Evolutionary conservation across 2,113 vertebrate species (phyloP), one percentile per base, ranked within the genome.

Genomic region (Tetrao urogallus): DNA sequence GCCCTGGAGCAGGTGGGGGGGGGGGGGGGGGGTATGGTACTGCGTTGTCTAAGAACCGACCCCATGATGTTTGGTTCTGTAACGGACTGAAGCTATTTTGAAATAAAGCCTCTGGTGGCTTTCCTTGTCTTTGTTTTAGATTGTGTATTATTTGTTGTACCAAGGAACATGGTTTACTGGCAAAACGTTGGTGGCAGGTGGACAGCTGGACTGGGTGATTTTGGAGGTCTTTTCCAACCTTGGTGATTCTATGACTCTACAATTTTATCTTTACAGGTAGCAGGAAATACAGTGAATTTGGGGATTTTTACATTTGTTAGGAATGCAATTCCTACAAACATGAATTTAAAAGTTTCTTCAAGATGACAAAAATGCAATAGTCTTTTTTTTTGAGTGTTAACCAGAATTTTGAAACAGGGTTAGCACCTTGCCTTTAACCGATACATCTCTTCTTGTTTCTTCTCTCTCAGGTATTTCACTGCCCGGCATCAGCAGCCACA

Each of bases 11-110:
- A 56, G 43, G 61, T 24, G 69, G 42, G 79, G 34, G 11, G 22
- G 21, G 11, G 21, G 21, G 17, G 19, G 20, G 45, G 5, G 32
- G 2, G 67, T 25, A 30, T 45, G 67, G 6, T 6, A 0, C 1
- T 4, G 9, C 42, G 83, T 48, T 32, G 52, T 34, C 42, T 40
- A 71, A 67, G 20, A 90, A 36, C 24, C 65, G 73, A 7, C 18
- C 66, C 21, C 77, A 20, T 10, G 25, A n/a, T 48, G 30, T 32
- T 32, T 56, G 45, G 17, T 48, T 54, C 56, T 38, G n/a, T 45
- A 65, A 82, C 90, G 30, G 30, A 73, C 7, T 14, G 45, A 82
- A 86, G 18, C 14, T 63, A 5, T 50, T 34, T 87, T 80, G 60
- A 92, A 86, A 71, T 14, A 63, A 64, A 83, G 27, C n/a, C 18